Evolutionary conservation across 2,797 vertebrate genomes (phyloP).

Genomic region (Cyprinella venusta): DNA sequence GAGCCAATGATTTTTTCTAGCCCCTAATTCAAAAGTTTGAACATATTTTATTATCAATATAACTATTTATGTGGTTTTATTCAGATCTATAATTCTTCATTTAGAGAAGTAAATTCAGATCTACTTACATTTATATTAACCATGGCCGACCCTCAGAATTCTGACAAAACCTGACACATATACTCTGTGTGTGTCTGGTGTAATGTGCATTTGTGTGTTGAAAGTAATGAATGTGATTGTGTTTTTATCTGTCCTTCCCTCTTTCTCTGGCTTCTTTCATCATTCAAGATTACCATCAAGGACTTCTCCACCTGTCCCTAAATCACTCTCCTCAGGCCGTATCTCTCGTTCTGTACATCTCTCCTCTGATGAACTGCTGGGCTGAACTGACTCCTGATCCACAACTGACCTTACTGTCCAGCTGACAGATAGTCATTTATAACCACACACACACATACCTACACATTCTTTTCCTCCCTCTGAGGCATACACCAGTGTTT

Average conservation of each 20-base stretch:
- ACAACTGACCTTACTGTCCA: constrained; percentile 55
- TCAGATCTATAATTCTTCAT: background rate
- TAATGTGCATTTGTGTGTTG: constrained; percentile 6
- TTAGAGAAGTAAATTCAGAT: background rate
- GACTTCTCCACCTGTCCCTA: constrained; percentile 32
- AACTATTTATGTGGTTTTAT: too few species aligned
- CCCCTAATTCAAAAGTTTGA: too few species aligned
- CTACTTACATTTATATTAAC: background rate
- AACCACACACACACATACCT: background rate
- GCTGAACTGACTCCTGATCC: constrained; percentile 43
- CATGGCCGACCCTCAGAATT: background rate
- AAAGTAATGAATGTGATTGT: constrained; percentile 59
- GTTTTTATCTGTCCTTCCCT: constrained; percentile 5
- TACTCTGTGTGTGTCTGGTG: background rate
- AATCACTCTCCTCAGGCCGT: constrained; percentile 50
- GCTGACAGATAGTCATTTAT: constrained; percentile 60
- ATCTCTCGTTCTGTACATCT: constrained; percentile 44
- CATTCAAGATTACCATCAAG: constrained; percentile 57
- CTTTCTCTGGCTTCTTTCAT: constrained; percentile 30
- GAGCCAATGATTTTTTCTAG: too few species aligned
- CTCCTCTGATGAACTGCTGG: constrained; percentile 53
- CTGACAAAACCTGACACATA: background rate
- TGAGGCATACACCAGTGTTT: constrained; percentile 5
- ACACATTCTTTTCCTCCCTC: background rate
- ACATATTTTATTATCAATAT: too few species aligned